Conservation (phyloP, 2,797 vertebrate species). For the Eulemur mongoz region DNA sequence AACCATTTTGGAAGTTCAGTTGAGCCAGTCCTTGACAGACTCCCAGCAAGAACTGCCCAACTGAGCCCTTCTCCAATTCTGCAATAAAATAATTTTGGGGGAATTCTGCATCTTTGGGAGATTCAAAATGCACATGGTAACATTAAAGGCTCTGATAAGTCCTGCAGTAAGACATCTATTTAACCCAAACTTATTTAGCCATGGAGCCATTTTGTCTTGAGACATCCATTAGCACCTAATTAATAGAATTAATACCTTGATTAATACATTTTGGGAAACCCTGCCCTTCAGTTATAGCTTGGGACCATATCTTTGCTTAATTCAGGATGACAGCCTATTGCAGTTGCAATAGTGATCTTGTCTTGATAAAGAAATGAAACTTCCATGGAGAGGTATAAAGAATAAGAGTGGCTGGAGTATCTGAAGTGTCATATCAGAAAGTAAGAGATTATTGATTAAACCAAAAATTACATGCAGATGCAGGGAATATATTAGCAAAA, state of each 20-base stretch:
- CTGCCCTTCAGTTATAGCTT: neutral
- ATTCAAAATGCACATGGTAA: neutral
- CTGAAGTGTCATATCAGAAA: neutral
- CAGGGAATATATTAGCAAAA: neutral
- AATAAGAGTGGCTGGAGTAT: neutral
- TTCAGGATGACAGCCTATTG: neutral
- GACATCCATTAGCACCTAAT: neutral
- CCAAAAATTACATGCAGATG: neutral
- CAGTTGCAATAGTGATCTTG: neutral
- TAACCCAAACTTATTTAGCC: neutral
- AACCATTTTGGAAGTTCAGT: neutral
- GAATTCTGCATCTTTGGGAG: neutral
- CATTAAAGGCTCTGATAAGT: neutral
- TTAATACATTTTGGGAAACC: neutral
- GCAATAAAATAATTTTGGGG: neutral
- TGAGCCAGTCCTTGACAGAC: neutral
- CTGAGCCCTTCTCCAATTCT: neutral
- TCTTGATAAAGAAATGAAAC: conserved; percentile 6
- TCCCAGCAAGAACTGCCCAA: neutral
- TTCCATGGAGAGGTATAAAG: neutral
- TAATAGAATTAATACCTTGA: neutral
- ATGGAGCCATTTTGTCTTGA: neutral
- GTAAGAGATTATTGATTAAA: neutral
- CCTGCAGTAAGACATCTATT: neutral
- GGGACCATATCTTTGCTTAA: neutral